These are phyloP conservation scores for Sinocyclocheilus grahami DNA, from an alignment of 2,113 vertebrate genomes.

Conservation along the genomic window DNA sequence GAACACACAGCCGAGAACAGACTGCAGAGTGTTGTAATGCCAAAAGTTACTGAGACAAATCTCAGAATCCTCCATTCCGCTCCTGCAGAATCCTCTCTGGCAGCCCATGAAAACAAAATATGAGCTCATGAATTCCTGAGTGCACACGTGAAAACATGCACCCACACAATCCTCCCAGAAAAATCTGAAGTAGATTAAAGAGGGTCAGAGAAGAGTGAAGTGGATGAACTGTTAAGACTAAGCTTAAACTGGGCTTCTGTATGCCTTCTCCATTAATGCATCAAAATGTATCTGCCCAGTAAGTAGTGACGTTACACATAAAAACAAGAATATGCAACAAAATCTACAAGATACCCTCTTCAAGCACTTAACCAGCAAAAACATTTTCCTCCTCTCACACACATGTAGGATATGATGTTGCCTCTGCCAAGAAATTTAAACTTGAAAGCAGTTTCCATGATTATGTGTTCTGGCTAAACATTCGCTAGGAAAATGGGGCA, in stretches of 20 bases:
- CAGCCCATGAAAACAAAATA: slow-evolving; percentile 52
- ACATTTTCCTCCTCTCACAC: background rate
- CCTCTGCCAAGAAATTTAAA: slow-evolving; percentile 32
- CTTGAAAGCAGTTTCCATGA: slow-evolving; percentile 62
- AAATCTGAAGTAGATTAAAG: slow-evolving; percentile 12
- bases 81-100: slow-evolving; percentile 62
- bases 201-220: slow-evolving; percentile 8
- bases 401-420: background rate
- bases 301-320: background rate
- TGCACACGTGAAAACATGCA: background rate
- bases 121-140: slow-evolving; percentile 68
- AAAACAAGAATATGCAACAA: background rate
- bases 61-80: slow-evolving; percentile 27
- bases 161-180: slow-evolving; percentile 6
- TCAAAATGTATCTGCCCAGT: background rate
- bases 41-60: slow-evolving; percentile 35
- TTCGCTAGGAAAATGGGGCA: slow-evolving; percentile 41
- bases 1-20: background rate
- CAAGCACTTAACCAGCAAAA: background rate
- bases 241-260: background rate
- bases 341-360: background rate
- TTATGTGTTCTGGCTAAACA: slow-evolving; percentile 49
- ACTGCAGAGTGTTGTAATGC: slow-evolving; percentile 5
- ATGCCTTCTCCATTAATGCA: background rate
- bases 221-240: background rate